Base-by-base conservation (phyloP, 2,888 invertebrate species). In the Andricus quercusramuli region DNA sequence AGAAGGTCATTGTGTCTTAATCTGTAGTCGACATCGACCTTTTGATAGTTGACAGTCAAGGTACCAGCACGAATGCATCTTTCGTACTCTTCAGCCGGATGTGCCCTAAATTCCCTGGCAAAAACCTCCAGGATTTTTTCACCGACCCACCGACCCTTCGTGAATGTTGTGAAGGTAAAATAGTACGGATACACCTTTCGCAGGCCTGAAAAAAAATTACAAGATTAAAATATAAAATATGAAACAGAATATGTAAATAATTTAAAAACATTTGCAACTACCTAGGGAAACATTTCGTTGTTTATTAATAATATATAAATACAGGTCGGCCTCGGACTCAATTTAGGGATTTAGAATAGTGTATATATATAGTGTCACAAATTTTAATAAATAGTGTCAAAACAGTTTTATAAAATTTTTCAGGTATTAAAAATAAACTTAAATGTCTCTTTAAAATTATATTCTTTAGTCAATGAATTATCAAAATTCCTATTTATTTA, bases 181-280 rank as follows among this genome's bases (percentile, higher is more conserved):
- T 98, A 97, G 94, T 99, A 99, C 0, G 99, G 99, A 93, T 98
- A 98, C 3, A 99, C 99, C 94, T 99, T 99, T 87, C 99, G 95
- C 87, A 99, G 95, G 88, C 98, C 98, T 98, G 95, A 32, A 94
- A 93, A 37, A 62, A 47, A 17, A 29, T 29, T 20, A 17, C 9
- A 11, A 3, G 3, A 6, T 56, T 22, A 56, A 56, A 56, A 56
- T 22, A n/a, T n/a, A 11, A 3, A 51, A 20, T 51, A 8, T 3
- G 20, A 51, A 8, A n/a, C 8, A 1, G 1, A 37, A 37, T 37
- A 9, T 6, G 6, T 32, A 32, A 32, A 32, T 32, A 32, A 32
- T 32, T 0, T 6, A 3, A 5, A 32, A 32, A 32, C 0, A 32
- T 8, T 32, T 32, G 5, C 8, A 32, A 32, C 32, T 32, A 32